Percentiles rank a stretch among this genome's conserved stretches.
phyloP scores from a whole-genome alignment of 2,888 invertebrate genomes.

The Labia minor region DNA sequence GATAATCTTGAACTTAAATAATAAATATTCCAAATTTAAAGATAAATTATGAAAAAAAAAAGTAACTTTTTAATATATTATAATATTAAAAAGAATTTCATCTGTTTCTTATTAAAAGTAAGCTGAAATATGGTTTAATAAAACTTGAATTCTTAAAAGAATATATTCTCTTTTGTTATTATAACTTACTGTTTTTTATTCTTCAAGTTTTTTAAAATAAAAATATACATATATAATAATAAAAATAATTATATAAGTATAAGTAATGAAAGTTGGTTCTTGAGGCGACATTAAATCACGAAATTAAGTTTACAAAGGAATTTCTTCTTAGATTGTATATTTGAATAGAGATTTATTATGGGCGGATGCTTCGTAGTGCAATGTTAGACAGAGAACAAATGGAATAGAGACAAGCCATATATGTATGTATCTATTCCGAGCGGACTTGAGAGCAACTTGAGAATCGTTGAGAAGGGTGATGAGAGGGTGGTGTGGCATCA shows the following conservation, averaged over 20 bases:
- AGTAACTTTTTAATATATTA: too few species aligned
- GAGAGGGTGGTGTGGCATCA: neutral
- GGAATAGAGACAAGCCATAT: neutral
- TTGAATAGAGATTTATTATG: constrained; percentile 4
- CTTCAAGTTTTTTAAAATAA: too few species aligned
- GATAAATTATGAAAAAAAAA: too few species aligned
- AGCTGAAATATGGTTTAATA: too few species aligned
- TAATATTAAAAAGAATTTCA: too few species aligned
- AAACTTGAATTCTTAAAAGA: neutral
- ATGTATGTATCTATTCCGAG: neutral
- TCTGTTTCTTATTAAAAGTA: too few species aligned
- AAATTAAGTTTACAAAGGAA: too few species aligned
- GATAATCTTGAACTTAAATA: too few species aligned
- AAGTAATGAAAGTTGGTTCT: neutral
- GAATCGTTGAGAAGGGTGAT: neutral
- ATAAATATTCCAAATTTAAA: too few species aligned
- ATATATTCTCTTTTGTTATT: neutral
- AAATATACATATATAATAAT: too few species aligned
- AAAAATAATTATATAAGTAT: neutral
- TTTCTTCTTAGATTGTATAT: neutral
- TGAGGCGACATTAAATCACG: neutral
- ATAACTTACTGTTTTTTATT: too few species aligned
- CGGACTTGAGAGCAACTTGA: too few species aligned
- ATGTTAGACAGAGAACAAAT: neutral
- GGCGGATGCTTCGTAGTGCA: neutral